Conservation (phyloP, 2,113 vertebrate genomes). For the Lagopus leucura region DNA sequence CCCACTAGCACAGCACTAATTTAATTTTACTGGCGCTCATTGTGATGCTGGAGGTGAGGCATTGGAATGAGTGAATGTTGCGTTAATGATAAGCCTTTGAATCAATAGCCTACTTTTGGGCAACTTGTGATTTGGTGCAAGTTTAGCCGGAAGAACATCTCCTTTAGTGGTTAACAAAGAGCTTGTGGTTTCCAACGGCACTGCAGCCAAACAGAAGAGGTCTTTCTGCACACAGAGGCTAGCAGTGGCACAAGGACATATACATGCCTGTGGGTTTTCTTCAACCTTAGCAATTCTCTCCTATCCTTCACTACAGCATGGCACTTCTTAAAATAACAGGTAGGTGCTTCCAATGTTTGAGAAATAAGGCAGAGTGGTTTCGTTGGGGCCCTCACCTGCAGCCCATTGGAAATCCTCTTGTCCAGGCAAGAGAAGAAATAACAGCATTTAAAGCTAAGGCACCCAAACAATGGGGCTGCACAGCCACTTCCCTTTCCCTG, state of each 20-base stretch:
- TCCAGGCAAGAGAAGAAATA: not conserved
- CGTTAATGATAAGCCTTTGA: not conserved
- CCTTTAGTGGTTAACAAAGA: not conserved
- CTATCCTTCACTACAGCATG: not conserved
- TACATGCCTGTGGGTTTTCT: not conserved
- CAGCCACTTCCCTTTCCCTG: not conserved
- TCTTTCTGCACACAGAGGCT: not conserved
- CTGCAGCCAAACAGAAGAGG: not conserved
- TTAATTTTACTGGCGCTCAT: not conserved
- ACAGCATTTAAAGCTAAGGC: accelerated
- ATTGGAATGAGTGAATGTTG: not conserved
- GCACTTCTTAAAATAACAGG: accelerated
- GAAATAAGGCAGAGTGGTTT: not conserved
- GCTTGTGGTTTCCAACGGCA: not conserved
- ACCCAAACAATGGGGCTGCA: no score
- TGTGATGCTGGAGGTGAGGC: not conserved
- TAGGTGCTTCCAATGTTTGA: not conserved
- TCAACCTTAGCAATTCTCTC: not conserved
- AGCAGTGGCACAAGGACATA: not conserved
- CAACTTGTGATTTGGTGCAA: not conserved
- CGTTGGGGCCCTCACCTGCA: not conserved
- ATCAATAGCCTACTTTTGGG: not conserved
- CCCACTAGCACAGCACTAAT: not conserved
- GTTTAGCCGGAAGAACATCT: not conserved
- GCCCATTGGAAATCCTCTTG: not conserved